phyloP scores from a whole-genome alignment of 2,113 vertebrate species.

The Pseudorasbora parva region DNA sequence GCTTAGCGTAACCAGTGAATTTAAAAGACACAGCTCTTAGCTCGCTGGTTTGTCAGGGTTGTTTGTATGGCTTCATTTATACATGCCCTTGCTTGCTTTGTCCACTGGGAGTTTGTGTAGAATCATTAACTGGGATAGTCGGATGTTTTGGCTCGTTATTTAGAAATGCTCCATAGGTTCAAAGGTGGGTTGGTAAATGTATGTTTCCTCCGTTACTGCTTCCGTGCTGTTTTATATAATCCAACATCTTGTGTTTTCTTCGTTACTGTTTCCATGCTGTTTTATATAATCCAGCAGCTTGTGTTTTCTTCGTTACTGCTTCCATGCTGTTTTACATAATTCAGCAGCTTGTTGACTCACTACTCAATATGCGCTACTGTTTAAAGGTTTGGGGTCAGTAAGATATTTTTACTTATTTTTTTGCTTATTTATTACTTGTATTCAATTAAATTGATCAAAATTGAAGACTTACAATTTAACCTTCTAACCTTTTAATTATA shows the following conservation, averaged over 20 bases:
- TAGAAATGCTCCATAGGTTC: slow-evolving; percentile 20
- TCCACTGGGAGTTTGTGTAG: slow-evolving; percentile 15
- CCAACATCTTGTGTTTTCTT: slow-evolving; percentile 4
- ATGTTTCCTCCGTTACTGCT: slow-evolving; percentile 2
- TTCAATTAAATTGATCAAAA: background rate
- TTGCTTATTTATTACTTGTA: background rate
- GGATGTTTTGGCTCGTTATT: slow-evolving; percentile 15
- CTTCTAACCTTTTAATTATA: no score
- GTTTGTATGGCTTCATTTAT: background rate
- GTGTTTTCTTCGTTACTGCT: background rate
- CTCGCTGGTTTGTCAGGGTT: background rate
- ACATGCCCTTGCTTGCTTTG: slow-evolving; percentile 17
- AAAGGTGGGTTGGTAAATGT: slow-evolving; percentile 8
- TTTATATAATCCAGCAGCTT: slow-evolving; percentile 25
- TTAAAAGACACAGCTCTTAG: background rate
- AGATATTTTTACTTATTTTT: no score
- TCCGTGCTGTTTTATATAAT: slow-evolving; percentile 19
- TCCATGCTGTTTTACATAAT: slow-evolving; percentile 19
- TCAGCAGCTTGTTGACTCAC: slow-evolving; percentile 32
- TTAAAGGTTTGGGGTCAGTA: no score
- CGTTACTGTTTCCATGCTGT: background rate
- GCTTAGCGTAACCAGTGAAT: background rate
- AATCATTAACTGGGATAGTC: slow-evolving; percentile 34
- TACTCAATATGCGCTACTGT: background rate
- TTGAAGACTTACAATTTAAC: no score